These are phyloP conservation scores for Ctenicera cuprea DNA, from an alignment of 2,888 invertebrate species.

Conservation along the genomic window DNA sequence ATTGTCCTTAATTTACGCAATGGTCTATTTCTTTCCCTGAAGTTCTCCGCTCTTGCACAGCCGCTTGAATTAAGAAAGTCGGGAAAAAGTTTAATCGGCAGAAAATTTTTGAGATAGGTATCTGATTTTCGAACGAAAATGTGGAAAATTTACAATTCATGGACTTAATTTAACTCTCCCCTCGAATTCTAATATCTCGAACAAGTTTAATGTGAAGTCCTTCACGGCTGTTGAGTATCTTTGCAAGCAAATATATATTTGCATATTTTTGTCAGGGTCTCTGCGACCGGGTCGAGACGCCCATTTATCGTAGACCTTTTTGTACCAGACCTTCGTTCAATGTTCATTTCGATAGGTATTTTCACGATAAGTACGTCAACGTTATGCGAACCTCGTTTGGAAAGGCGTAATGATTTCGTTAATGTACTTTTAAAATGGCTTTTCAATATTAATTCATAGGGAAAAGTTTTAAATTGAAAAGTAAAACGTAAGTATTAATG, in stretches of 20 bases:
- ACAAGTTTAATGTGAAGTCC: slow-evolving; percentile 9
- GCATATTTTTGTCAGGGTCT: slow-evolving; percentile 21
- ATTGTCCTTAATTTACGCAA: slow-evolving; percentile 51
- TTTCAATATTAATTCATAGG: too few relatives aligned
- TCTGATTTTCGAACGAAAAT: slow-evolving; percentile 31
- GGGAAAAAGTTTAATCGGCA: slow-evolving; percentile 32
- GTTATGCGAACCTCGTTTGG: neutral
- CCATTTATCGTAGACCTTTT: slow-evolving; percentile 5
- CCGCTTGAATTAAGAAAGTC: slow-evolving; percentile 40
- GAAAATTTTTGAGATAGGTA: slow-evolving; percentile 31
- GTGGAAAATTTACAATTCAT: slow-evolving; percentile 38
- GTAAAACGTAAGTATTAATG: too few relatives aligned
- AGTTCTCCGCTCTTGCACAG: slow-evolving; percentile 29
- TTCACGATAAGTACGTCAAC: slow-evolving; percentile 16
- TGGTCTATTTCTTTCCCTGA: slow-evolving; percentile 42
- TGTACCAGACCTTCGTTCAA: neutral
- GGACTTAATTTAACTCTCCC: slow-evolving; percentile 19
- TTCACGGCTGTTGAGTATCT: slow-evolving; percentile 12
- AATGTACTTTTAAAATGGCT: too few relatives aligned
- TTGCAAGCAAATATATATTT: slow-evolving; percentile 28
- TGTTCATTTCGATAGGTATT: neutral
- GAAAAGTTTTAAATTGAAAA: too few relatives aligned
- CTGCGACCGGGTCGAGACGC: slow-evolving; percentile 3
- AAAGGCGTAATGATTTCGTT: neutral
- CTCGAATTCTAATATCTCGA: slow-evolving; percentile 3